Evolutionary conservation across 2,888 invertebrate genomes (phyloP).

Genomic region (Andrena camellia): DNA sequence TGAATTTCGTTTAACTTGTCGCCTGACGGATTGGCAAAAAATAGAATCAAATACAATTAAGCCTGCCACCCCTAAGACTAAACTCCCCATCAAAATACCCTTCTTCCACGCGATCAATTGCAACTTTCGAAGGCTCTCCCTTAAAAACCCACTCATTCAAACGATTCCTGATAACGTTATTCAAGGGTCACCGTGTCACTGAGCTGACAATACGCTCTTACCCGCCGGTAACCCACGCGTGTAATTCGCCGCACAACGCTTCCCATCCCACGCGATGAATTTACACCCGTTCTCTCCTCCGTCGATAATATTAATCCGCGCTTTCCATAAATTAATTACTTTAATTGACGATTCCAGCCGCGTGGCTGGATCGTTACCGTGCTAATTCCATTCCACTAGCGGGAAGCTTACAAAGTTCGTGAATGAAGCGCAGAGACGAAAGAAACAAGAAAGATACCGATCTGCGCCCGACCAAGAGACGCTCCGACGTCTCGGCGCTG

Average conservation of each 20-base stretch:
- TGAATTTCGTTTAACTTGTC: no score
- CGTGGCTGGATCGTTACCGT: constrained; percentile 6
- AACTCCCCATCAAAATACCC: no score
- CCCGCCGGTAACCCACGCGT: neutral
- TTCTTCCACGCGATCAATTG: no score
- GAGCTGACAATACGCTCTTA: neutral
- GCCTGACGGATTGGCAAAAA: no score
- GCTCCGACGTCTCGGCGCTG: constrained; percentile 13
- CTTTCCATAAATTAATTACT: constrained; percentile 55
- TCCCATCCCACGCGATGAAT: constrained; percentile 38
- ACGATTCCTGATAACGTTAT: neutral
- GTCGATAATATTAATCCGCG: constrained; percentile 34
- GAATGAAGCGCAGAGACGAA: no score
- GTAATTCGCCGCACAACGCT: neutral
- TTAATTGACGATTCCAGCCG: constrained; percentile 14
- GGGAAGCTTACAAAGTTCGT: no score
- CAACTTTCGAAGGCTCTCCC: neutral
- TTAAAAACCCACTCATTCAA: constrained; percentile 1
- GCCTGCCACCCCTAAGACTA: no score
- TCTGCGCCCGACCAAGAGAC: constrained; percentile 21
- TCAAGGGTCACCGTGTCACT: constrained; percentile 24
- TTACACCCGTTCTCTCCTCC: constrained; percentile 5
- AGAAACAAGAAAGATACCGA: neutral
- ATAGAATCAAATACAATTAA: no score
- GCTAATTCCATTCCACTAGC: neutral